A percentile compares a stretch with the other conserved stretches of the same genome.
Evolutionary conservation across 2,113 vertebrate genomes (phyloP).

Genomic region (Nanger granti): DNA sequence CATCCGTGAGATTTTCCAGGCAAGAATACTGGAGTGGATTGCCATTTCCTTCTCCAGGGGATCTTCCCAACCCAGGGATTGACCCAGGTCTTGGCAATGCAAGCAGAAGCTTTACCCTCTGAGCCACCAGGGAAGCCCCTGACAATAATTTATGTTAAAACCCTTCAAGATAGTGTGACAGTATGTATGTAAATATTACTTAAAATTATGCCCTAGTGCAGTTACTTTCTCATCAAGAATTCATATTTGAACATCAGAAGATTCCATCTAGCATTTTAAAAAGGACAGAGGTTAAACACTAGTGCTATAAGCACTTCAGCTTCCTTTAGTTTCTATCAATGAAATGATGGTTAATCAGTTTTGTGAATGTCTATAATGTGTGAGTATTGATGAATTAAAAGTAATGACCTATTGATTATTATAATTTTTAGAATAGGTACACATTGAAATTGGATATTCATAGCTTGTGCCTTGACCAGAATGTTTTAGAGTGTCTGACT

Average conservation of each 20-base stretch:
- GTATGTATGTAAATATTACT: background rate
- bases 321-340: background rate
- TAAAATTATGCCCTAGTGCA: background rate
- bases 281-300: background rate
- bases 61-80: too few relatives aligned
- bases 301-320: background rate
- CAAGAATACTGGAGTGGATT: too few relatives aligned
- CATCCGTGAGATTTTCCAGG: too few relatives aligned
- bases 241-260: background rate
- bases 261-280: background rate
- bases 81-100: too few relatives aligned
- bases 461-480: background rate
- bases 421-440: background rate
- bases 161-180: background rate
- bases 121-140: too few relatives aligned
- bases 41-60: too few relatives aligned
- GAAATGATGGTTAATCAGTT: background rate
- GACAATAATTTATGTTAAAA: background rate
- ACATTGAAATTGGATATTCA: background rate
- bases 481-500: background rate
- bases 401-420: background rate
- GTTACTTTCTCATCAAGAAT: background rate
- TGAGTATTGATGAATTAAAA: background rate
- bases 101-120: too few relatives aligned
- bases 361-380: background rate